Evolutionary conservation across 2,113 vertebrate species (phyloP), one percentile per base, ranked within the genome.

Genomic region (Lathamus discolor): DNA sequence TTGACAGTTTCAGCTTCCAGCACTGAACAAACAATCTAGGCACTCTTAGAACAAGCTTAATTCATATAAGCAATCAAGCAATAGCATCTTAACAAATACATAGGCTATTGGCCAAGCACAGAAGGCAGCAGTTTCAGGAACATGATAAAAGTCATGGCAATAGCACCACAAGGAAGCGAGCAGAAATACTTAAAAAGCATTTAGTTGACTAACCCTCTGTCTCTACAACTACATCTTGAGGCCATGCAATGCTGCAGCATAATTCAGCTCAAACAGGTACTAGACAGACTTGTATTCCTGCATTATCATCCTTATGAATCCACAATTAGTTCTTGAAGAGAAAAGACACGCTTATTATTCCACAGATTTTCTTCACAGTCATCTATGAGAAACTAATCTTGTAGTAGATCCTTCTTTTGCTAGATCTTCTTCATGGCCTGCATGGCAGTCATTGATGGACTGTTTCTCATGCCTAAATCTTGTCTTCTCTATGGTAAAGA

Each of bases 401-500:
- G 13, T 18, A 68, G 48, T 43, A 8, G 17, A 86, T 17, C 9
- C 17, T 68, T 84, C 18, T 77, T 83, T 69, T 64, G 27, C 35
- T 59, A 69, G 19, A 44, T 68, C 18, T 41, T 49, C 37, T 23
- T 80, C 54, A 24, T n/a, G 20, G 35, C 52, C 63, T 73, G 33
- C 27, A 23, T 0, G 3, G 17, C 13, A 79, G 57, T 39, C 24
- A 25, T 55, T 68, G 68, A 72, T 10, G 14, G 15, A 72, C 37
- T 0, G 0, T 35, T 85, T 55, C 17, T 79, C 33, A 46, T 68
- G 31, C 25, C 43, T 46, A 41, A 41, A 63, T 59, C 8, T 24
- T 4, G 1, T 67, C 18, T 75, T 75, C 67, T 51, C 2, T 41
- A 61, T 5, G 0, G 0, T n/a, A 54, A 92, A 90, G 25, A 35